phyloP scores from a whole-genome alignment of 2,113 vertebrate genomes.

The Brachypteracias leptosomus region DNA sequence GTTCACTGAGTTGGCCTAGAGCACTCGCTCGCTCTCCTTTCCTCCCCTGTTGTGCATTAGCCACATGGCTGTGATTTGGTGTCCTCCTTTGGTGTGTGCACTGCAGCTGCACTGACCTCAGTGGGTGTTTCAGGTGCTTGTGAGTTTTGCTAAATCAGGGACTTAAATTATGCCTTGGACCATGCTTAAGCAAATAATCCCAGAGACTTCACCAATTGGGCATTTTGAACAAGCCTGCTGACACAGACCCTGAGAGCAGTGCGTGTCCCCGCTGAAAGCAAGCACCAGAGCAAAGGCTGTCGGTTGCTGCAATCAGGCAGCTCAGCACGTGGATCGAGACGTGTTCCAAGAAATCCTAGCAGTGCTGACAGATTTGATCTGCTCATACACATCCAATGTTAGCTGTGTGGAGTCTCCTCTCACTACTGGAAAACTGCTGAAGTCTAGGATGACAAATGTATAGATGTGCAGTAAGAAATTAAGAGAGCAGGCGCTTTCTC shows the following conservation, averaged over 20 bases:
- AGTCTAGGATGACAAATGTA: not conserved
- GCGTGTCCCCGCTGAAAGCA: not conserved
- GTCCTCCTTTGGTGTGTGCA: not conserved
- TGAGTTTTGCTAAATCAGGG: not conserved
- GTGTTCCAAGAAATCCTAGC: conserved; percentile 54
- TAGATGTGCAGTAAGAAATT: not conserved
- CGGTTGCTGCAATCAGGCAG: not conserved
- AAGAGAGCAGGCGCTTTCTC: not conserved
- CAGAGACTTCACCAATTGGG: not conserved
- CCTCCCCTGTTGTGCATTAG: not conserved
- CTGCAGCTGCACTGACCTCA: not conserved
- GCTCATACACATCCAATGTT: not conserved
- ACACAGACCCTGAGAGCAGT: not conserved
- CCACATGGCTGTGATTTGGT: not conserved
- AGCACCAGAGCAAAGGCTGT: not conserved
- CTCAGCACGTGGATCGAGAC: not conserved
- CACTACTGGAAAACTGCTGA: conserved; percentile 24
- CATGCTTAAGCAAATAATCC: not conserved
- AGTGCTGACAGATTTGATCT: not conserved
- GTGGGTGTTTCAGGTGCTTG: not conserved
- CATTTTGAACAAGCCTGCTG: not conserved
- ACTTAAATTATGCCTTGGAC: not conserved
- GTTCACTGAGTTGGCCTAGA: not conserved
- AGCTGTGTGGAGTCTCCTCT: not conserved
- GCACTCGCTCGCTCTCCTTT: not conserved